Evolutionary conservation across 2,888 invertebrate species (phyloP).

Genomic region (Acholoe squamosa): DNA sequence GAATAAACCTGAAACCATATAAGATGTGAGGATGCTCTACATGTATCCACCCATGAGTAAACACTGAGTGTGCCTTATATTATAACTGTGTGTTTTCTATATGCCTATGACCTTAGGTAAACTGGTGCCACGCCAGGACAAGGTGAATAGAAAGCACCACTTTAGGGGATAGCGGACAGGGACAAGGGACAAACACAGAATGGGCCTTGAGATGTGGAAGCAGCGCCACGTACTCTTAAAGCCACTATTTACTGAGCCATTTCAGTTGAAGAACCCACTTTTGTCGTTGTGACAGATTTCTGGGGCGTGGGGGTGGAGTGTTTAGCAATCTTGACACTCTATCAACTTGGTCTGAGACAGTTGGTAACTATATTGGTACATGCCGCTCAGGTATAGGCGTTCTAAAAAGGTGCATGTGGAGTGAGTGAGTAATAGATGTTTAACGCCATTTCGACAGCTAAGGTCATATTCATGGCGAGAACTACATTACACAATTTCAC

Average conservation of each 20-base stretch:
- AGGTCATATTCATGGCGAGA: too few relatives aligned
- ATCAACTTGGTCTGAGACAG: not conserved
- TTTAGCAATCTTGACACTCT: constrained; percentile 4
- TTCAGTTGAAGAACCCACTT: not conserved
- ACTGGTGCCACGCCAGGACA: not conserved
- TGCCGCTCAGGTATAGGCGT: too few relatives aligned
- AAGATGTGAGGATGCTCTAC: too few relatives aligned
- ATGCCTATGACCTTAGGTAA: not conserved
- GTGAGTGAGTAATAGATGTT: too few relatives aligned
- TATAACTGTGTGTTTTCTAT: too few relatives aligned
- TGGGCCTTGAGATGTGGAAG: not conserved
- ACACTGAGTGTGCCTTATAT: too few relatives aligned
- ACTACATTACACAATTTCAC: too few relatives aligned
- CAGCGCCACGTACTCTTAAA: not conserved
- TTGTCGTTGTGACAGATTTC: not conserved
- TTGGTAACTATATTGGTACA: not conserved
- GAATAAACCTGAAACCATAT: too few relatives aligned
- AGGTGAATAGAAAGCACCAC: not conserved
- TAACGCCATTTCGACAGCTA: too few relatives aligned
- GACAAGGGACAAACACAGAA: too few relatives aligned
- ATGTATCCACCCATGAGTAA: too few relatives aligned
- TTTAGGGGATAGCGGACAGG: not conserved
- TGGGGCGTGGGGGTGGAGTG: not conserved
- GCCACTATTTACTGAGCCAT: not conserved
- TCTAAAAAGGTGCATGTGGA: too few relatives aligned